Percentiles rank a stretch among this genome's conserved stretches.
Evolutionary conservation across 2,113 vertebrate genomes (phyloP).

Genomic region (Pteronura brasiliensis): DNA sequence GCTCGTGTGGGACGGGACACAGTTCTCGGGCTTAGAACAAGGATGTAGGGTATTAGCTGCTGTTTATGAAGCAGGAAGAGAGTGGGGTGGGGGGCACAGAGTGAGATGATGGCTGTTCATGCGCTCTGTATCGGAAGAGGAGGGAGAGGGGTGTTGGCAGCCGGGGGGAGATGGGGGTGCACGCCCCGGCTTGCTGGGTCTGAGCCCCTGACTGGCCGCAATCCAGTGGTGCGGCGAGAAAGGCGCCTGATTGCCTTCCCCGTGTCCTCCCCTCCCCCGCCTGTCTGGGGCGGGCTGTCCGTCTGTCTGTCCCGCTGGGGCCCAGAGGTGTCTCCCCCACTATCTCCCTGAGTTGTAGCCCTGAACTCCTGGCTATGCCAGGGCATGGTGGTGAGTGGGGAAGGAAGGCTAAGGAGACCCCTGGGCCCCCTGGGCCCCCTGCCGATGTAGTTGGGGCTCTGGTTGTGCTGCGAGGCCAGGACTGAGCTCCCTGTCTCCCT

Average conservation of each 20-base stretch:
- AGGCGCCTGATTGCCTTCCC: rapidly evolving
- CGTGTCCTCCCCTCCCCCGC: rapidly evolving
- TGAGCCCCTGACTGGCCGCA: not conserved
- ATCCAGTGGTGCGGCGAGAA: rapidly evolving
- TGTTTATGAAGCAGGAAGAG: not conserved
- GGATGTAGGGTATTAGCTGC: not conserved
- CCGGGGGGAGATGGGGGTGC: rapidly evolving
- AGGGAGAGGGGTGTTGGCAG: not conserved
- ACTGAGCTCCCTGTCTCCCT: rapidly evolving
- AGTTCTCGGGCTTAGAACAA: rapidly evolving
- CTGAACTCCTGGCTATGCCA: not conserved
- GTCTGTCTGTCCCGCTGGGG: rapidly evolving
- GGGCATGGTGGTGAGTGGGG: not conserved
- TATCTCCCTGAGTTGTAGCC: not conserved
- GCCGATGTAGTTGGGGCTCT: rapidly evolving
- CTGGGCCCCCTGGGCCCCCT: rapidly evolving
- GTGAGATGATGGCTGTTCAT: rapidly evolving
- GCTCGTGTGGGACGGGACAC: rapidly evolving
- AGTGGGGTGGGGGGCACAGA: not conserved
- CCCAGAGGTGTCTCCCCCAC: not conserved
- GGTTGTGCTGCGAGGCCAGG: not conserved
- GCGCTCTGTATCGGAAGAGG: rapidly evolving
- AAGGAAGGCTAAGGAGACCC: not conserved
- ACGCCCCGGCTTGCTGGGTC: not conserved
- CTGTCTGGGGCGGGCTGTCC: not conserved